Base-by-base conservation (phyloP, 2,113 vertebrate species). In the Nerophis lumbriciformis region DNA sequence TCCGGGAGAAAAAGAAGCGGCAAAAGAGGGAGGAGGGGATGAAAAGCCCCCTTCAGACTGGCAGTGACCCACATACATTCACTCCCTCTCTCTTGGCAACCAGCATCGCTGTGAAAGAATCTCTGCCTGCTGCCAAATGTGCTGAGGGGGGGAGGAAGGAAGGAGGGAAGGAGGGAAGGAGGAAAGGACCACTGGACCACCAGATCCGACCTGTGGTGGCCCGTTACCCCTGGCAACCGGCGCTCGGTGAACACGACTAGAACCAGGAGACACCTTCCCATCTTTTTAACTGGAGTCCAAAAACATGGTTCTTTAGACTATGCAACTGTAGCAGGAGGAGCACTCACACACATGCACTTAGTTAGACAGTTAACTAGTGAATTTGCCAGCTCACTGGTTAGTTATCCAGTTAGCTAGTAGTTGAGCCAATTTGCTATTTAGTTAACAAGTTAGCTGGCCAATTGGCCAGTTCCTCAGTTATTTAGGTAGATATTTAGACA, bases 51-150 rank as follows among this genome's bases (percentile, higher is more conserved):
- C 80, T 85, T 86, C 83, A 86, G 87, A 86, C 86, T 89, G 74
- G 55, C 82, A 73, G 75, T 81, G 81, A 85, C 84, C 86, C 83
- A 85, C 85, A 88, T 86, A 79, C 87, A 88, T 88, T 84, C 78
- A 72, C 84, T 88, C 73, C 16, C 77, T 70, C 83, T 76, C 78
- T 88, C 86, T 80, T 90, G 90, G 88, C 88, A 92, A 92, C 90
- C 72, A 52, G 78, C 81, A 87, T 80, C 85, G 76, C 80, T 74
- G 87, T 83, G 86, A 90, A 91, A 90, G 89, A 92, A 92, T 92
- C 83, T 73, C 77, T 88, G 79, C 83, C 79, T 85, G 83, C 85
- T 85, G 87, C 90, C 90, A 91, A 88, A 88, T 73, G 80, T 75
- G 80, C 65, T 63, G 61, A 38, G 54, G 55, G 59, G 63, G 63